Evolutionary conservation across 2,113 vertebrate species (phyloP).

Genomic region (Oryzias melastigma): DNA sequence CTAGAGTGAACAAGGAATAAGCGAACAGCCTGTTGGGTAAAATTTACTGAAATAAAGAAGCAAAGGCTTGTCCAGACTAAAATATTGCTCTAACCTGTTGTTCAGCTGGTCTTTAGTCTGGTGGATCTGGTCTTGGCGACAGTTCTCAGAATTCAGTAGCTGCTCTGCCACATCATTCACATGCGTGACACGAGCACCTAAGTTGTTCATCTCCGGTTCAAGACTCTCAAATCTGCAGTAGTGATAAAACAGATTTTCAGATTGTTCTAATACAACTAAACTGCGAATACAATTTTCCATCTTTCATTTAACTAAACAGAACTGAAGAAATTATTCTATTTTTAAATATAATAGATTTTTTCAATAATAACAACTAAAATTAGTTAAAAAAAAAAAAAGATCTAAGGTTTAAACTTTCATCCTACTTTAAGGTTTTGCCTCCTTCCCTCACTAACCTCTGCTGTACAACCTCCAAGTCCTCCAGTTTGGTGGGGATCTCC

Average conservation of each 20-base stretch:
- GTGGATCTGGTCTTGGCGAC: slow-evolving; percentile 84
- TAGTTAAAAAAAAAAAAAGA: too few species aligned
- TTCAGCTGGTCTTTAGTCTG: slow-evolving; percentile 85
- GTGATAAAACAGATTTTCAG: background rate
- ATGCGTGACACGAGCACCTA: slow-evolving; percentile 80
- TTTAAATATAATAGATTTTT: too few species aligned
- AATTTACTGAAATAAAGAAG: background rate
- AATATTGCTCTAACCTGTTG: slow-evolving; percentile 64
- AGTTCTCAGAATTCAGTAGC: slow-evolving; percentile 80
- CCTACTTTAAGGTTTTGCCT: too few species aligned
- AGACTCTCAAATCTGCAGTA: slow-evolving; percentile 89
- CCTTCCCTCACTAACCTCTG: slow-evolving; percentile 79
- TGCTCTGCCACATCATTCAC: slow-evolving; percentile 85
- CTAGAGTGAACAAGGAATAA: slow-evolving; percentile 57
- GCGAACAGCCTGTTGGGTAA: background rate
- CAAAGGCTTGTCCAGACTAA: background rate
- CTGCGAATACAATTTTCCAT: too few species aligned
- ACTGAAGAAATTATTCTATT: too few species aligned
- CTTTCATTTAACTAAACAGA: too few species aligned
- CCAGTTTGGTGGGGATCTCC: slow-evolving; percentile 87
- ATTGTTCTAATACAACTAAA: too few species aligned
- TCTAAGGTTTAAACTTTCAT: background rate
- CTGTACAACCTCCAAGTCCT: slow-evolving; percentile 95
- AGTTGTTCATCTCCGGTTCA: slow-evolving; percentile 92
- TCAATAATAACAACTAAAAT: too few species aligned